phyloP scores from a whole-genome alignment of 2,888 invertebrate species.

The Caenorhabditis macrosperma region DNA sequence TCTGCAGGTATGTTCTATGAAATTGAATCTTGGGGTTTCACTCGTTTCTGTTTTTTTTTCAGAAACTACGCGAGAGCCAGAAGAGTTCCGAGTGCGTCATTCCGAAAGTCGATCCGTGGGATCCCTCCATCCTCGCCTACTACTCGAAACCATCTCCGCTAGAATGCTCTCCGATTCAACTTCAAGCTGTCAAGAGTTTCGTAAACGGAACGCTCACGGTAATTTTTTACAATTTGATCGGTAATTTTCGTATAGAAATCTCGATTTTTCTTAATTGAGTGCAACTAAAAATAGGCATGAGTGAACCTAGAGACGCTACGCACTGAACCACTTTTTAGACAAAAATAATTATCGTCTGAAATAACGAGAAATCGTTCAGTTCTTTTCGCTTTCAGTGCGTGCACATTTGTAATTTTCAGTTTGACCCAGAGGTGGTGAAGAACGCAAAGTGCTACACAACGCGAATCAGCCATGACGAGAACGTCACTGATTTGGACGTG shows the following conservation, averaged over 20 bases:
- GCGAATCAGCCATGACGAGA: conserved; percentile 59
- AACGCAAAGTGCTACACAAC: conserved; percentile 53
- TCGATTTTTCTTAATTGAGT: no score
- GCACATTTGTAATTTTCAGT: no score
- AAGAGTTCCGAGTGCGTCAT: conserved; percentile 60
- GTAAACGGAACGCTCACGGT: conserved; percentile 53
- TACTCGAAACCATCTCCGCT: conserved; percentile 62
- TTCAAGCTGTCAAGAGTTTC: conserved; percentile 55
- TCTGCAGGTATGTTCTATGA: conserved; percentile 23
- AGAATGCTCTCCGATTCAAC: conserved; percentile 55
- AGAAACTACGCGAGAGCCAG: conserved; percentile 41
- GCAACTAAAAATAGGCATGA: no score
- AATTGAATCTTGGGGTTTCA: no score
- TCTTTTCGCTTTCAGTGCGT: conserved; percentile 29
- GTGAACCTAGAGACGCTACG: no score
- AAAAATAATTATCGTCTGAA: no score
- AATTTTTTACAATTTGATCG: no score
- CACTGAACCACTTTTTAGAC: no score
- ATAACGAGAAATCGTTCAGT: no score
- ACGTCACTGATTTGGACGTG: conserved; percentile 62
- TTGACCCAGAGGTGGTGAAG: conserved; percentile 32
- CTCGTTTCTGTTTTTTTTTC: no score
- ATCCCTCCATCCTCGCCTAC: conserved; percentile 67
- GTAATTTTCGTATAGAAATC: no score
- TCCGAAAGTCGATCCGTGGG: conserved; percentile 71